Conservation (phyloP, 2,113 vertebrate species). For the Cepphus grylle region DNA sequence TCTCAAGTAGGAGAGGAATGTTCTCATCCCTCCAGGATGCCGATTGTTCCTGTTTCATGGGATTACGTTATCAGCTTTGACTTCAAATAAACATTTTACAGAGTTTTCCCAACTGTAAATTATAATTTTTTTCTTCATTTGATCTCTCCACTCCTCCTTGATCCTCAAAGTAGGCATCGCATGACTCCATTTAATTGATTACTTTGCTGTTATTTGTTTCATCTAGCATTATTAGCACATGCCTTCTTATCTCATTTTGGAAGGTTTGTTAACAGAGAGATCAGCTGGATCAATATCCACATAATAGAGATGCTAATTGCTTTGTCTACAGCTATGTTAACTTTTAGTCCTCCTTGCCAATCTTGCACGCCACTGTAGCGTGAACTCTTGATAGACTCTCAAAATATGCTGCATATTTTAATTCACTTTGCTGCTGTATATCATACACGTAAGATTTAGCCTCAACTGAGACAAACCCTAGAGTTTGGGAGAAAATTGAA, state of each 20-base stretch:
- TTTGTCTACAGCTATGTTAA: conserved; percentile 23
- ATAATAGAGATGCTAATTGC: conserved; percentile 63
- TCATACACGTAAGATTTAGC: not conserved
- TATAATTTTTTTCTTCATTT: not conserved
- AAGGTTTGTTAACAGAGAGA: conserved; percentile 31
- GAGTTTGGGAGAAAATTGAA: not conserved
- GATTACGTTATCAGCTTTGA: not conserved
- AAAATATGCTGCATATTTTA: not conserved
- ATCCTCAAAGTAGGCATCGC: conserved; percentile 21
- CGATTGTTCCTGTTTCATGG: not conserved
- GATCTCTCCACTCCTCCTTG: not conserved
- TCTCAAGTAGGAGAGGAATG: not conserved
- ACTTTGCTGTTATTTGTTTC: conserved; percentile 51
- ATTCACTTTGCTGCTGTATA: not conserved
- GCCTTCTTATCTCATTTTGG: not conserved
- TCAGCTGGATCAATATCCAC: conserved; percentile 55
- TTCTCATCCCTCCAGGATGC: not conserved
- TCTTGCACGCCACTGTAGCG: fast-evolving
- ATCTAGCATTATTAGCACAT: conserved; percentile 1
- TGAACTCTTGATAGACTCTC: not conserved
- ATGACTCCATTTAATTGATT: conserved; percentile 24
- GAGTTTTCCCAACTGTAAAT: not conserved
- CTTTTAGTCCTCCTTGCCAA: not conserved
- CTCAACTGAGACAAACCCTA: not conserved
- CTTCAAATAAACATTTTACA: not conserved